These are phyloP conservation scores for Piscicola geometra DNA, from an alignment of 2,888 invertebrate species.

Conservation along the genomic window DNA sequence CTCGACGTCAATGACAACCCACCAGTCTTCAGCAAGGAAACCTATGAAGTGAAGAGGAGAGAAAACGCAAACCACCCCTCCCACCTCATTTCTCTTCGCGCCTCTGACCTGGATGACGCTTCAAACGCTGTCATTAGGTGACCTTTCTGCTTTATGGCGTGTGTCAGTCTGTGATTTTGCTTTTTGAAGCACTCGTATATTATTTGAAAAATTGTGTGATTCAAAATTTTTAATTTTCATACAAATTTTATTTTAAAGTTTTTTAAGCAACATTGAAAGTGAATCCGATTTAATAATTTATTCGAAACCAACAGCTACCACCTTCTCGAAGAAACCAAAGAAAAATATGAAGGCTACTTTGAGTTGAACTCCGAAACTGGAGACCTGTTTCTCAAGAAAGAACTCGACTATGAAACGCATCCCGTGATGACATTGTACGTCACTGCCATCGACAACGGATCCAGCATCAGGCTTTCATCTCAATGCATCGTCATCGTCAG, in stretches of 20 bases:
- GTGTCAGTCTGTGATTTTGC: no score
- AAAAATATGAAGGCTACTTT: conserved; percentile 27
- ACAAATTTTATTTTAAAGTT: no score
- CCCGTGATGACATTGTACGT: conserved; percentile 33
- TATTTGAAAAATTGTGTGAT: no score
- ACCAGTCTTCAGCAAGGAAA: conserved; percentile 25
- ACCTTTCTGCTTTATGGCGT: no score
- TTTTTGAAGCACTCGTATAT: no score
- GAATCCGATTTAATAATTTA: no score
- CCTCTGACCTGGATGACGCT: conserved; percentile 13
- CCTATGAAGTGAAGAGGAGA: conserved; percentile 16
- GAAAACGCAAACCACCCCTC: not conserved
- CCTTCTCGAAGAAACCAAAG: conserved; percentile 32
- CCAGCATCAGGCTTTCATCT: conserved; percentile 23
- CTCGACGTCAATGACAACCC: conserved; percentile 35
- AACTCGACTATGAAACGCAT: conserved; percentile 33
- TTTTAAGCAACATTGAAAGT: no score
- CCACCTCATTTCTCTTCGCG: conserved; percentile 8
- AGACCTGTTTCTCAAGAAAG: conserved; percentile 18
- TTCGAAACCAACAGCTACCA: conserved; percentile 9
- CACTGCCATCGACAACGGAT: conserved; percentile 30
- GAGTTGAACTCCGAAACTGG: conserved; percentile 28
- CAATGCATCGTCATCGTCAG: conserved; percentile 34
- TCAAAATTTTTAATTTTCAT: no score
- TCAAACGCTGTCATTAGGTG: conserved; percentile 20